Conservation (phyloP, 92 coral and sea anemone species). For the Bergia puertoricense region DNA sequence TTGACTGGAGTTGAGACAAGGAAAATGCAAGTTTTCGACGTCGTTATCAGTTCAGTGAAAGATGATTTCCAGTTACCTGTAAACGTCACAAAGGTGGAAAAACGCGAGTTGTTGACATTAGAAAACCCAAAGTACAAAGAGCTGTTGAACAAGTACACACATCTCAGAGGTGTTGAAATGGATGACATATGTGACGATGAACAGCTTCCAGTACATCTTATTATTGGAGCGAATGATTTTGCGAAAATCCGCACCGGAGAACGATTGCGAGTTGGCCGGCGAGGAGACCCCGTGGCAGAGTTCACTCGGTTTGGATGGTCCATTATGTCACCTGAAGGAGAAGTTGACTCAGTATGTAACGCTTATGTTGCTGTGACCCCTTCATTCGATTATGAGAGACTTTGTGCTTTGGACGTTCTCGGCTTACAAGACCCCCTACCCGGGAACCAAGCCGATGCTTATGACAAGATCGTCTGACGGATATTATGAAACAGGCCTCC, state of each 20-base stretch:
- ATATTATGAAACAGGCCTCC: no score
- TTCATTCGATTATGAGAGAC: slow-evolving; percentile 27
- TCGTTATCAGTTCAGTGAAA: slow-evolving; percentile 46
- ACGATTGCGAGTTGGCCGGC: slow-evolving; percentile 63
- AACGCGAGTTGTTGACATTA: slow-evolving; percentile 51
- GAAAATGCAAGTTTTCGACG: slow-evolving; percentile 69
- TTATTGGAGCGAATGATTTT: slow-evolving; percentile 64
- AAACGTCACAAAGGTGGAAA: slow-evolving; percentile 47
- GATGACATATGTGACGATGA: slow-evolving; percentile 58
- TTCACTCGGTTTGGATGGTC: slow-evolving; percentile 72
- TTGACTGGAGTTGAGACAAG: slow-evolving; percentile 58
- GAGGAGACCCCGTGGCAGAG: slow-evolving; percentile 74
- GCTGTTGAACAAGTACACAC: slow-evolving; percentile 47
- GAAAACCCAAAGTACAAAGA: slow-evolving; percentile 63
- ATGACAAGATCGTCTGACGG: no score
- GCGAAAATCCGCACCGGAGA: slow-evolving; percentile 61
- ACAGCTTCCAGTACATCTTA: slow-evolving; percentile 62
- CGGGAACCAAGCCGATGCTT: slow-evolving; percentile 30
- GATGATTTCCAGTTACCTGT: slow-evolving; percentile 51
- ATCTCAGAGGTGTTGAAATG: slow-evolving; percentile 59
- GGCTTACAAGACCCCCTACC: slow-evolving; percentile 45
- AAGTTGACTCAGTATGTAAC: slow-evolving; percentile 1
- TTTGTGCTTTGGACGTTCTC: slow-evolving; percentile 47
- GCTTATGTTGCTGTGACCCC: slow-evolving; percentile 1
- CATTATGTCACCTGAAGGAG: slow-evolving; percentile 68